Evolutionary conservation across 2,113 vertebrate species (phyloP).

Genomic region (Mormyrus lacerda): DNA sequence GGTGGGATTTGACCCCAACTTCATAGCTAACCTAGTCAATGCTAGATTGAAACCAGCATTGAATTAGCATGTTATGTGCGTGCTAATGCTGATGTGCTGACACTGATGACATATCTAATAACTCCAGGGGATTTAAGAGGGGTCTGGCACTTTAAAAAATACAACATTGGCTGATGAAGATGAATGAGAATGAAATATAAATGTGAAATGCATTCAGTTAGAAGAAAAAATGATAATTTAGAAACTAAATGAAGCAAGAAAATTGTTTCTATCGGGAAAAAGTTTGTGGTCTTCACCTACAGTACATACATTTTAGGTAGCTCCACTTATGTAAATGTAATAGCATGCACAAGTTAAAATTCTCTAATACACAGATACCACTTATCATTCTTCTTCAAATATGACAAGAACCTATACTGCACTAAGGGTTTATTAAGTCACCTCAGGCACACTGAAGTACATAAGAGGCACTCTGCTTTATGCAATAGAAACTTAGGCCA

Average conservation of each 20-base stretch:
- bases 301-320: background rate
- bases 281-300: background rate
- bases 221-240: constrained; percentile 10
- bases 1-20: background rate
- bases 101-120: background rate
- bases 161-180: constrained; percentile 1
- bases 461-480: constrained; percentile 1
- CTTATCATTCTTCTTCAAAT: constrained; percentile 11
- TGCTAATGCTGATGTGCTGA: background rate
- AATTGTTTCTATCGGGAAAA: constrained; percentile 8
- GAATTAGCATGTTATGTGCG: background rate
- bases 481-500: background rate
- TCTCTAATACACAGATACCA: background rate
- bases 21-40: background rate
- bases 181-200: constrained; percentile 1
- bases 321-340: background rate
- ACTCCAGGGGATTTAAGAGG: background rate
- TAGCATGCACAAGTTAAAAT: constrained; percentile 2
- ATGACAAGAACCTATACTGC: background rate
- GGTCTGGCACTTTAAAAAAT: background rate
- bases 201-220: background rate
- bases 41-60: background rate
- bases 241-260: constrained; percentile 14
- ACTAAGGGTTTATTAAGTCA: background rate
- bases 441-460: background rate